Evolutionary conservation across 2,888 invertebrate genomes (phyloP), one percentile per base, ranked within the genome.

Genomic region (Napeogenes inachia): DNA sequence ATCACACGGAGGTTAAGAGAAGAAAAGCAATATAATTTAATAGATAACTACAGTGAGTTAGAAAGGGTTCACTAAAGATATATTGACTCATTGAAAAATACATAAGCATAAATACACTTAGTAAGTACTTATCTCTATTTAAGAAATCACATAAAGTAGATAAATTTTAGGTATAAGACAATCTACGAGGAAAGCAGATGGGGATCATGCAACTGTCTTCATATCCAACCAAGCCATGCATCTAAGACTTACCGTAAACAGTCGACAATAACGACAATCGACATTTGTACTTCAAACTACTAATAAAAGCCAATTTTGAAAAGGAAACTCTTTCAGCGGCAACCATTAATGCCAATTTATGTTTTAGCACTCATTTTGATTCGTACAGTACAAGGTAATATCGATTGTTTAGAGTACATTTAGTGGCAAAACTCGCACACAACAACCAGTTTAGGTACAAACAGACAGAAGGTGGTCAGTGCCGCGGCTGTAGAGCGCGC

Each of bases 241-340:
- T 66, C 70, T 68, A 77, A 69, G 73, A 87, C 89, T 89, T 84
- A 89, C 88, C 87, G 79, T 81, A 81, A 81, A 81, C 79, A 79
- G 78, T 79, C 78, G 75, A 79, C 82, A 79, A 82, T 81, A 84
- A 83, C 83, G 85, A 89, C 80, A 84, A 89, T 89, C 88, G 89
- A 88, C 84, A 89, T 87, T 85, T 87, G 87, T 86, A 88, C 88
- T 87, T 81, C 76, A 77, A 78, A 78, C 83, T 84, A 88, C 81
- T 69, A 73, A 73, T 77, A 60, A 67, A 73, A 75, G 76, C 76
- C 73, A 79, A 85, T 87, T 88, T 87, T 79, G 76, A 82, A 83
- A 82, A 72, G 77, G 89, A 82, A 87, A 85, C 82, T 80, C 89
- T 88, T 89, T 89, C 89, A 72, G 81, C 84, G 84, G 89, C 90